Evolutionary conservation across 2,888 invertebrate genomes (phyloP).

Genomic region (Clepsis dumicolana): DNA sequence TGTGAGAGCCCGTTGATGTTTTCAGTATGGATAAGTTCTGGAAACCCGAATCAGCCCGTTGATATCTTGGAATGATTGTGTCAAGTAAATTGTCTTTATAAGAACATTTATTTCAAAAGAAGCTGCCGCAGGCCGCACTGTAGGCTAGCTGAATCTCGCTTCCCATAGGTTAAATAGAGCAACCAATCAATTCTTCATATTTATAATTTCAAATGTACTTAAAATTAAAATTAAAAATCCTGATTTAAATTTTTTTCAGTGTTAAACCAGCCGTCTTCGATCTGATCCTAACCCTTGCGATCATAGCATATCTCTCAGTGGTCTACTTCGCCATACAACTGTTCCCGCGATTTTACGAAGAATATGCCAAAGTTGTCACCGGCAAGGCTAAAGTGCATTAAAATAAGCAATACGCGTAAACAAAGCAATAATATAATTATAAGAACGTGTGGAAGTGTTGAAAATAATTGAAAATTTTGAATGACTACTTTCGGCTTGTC

Average conservation of each 20-base stretch:
- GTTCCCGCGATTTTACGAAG: slow-evolving; percentile 89
- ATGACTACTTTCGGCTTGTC: neutral
- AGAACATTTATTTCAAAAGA: no score
- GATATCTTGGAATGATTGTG: no score
- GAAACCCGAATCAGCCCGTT: no score
- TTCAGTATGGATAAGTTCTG: no score
- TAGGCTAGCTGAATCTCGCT: no score
- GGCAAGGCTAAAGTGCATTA: slow-evolving; percentile 77
- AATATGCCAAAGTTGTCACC: slow-evolving; percentile 85
- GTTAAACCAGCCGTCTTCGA: slow-evolving; percentile 99
- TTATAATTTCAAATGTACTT: no score
- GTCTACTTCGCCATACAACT: slow-evolving; percentile 93
- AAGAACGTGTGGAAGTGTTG: neutral
- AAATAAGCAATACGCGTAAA: slow-evolving; percentile 46
- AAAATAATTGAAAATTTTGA: neutral
- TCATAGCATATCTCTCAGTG: slow-evolving; percentile 92
- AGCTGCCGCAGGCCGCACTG: no score
- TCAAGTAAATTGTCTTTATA: no score
- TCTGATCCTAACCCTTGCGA: slow-evolving; percentile 95
- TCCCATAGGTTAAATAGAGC: no score
- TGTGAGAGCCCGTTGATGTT: no score
- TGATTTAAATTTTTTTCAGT: slow-evolving; percentile 83
- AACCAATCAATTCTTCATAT: no score
- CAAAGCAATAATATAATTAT: slow-evolving; percentile 28
- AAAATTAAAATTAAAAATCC: neutral